Percentiles rank a stretch among this genome's conserved stretches.
These are phyloP conservation scores for Leucophenga maculata DNA, from an alignment of 2,888 invertebrate species.

Conservation along the genomic window DNA sequence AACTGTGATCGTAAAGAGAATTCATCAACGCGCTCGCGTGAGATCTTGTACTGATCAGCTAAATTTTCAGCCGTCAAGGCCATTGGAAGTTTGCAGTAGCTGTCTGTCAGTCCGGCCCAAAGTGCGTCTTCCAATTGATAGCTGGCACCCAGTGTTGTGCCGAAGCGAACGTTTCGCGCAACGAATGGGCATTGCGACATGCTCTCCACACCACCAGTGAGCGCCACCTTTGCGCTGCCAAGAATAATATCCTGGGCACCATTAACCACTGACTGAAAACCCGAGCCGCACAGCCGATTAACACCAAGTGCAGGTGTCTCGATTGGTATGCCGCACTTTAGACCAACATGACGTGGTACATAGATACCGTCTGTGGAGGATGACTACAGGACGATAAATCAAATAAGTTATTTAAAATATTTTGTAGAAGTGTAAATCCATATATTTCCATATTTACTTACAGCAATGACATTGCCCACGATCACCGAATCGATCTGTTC, in stretches of 20 bases:
- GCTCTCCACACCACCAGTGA: conserved; percentile 95
- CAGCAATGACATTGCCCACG: conserved; percentile 90
- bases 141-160: conserved; percentile 85
- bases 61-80: conserved; percentile 95
- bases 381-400: conserved; percentile 74
- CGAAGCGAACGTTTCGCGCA: conserved; percentile 89
- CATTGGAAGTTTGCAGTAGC: conserved; percentile 93
- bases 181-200: conserved; percentile 95
- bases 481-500: conserved; percentile 90
- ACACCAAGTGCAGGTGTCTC: conserved; percentile 89
- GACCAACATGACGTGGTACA: conserved; percentile 88
- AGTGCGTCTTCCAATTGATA: conserved; percentile 89
- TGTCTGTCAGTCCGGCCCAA: conserved; percentile 91
- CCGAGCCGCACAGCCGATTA: conserved; percentile 97
- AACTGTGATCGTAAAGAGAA: conserved; percentile 90
- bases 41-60: conserved; percentile 86
- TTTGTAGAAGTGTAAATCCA: no score
- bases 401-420: conserved; percentile 10
- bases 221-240: conserved; percentile 87
- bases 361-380: conserved; percentile 88
- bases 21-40: conserved; percentile 86
- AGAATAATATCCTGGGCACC: conserved; percentile 92
- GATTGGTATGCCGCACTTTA: conserved; percentile 88
- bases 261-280: conserved; percentile 94
- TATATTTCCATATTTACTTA: conserved; percentile 73